A percentile compares a stretch with the other conserved stretches of the same genome.
Evolutionary conservation across 2,888 invertebrate genomes (phyloP).

Genomic region (Agrotis segetum): DNA sequence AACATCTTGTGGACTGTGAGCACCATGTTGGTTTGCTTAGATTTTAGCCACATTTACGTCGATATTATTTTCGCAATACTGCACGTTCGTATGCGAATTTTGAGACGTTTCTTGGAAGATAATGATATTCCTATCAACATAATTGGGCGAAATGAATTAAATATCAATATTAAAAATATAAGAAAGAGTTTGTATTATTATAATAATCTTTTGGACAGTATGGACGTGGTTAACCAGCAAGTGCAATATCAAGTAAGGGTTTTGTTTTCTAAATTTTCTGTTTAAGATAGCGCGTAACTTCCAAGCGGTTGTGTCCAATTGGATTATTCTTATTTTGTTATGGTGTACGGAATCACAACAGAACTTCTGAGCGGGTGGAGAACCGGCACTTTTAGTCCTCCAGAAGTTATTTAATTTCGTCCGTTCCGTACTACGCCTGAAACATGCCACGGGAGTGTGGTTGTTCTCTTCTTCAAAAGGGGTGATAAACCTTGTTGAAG

Average conservation of each 20-base stretch:
- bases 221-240: background rate
- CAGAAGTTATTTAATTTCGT: no score
- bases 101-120: slow-evolving; percentile 8
- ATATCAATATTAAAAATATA: slow-evolving; percentile 9
- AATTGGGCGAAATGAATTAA: slow-evolving; percentile 11
- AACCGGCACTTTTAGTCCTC: no score
- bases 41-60: background rate
- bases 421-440: no score
- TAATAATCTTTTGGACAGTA: slow-evolving; percentile 21
- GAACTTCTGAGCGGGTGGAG: no score
- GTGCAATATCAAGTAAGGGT: slow-evolving; percentile 15
- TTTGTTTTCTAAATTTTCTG: background rate
- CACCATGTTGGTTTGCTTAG: background rate
- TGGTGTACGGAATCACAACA: no score
- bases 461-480: no score
- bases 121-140: slow-evolving; percentile 21
- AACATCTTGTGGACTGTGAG: background rate
- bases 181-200: slow-evolving; percentile 49
- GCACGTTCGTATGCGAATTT: slow-evolving; percentile 2
- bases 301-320: no score
- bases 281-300: no score
- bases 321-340: no score
- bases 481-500: no score
- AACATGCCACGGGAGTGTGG: no score
- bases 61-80: slow-evolving; percentile 11